These are phyloP conservation scores for Drosophila rellima DNA, from an alignment of 2,888 invertebrate species.

Conservation along the genomic window DNA sequence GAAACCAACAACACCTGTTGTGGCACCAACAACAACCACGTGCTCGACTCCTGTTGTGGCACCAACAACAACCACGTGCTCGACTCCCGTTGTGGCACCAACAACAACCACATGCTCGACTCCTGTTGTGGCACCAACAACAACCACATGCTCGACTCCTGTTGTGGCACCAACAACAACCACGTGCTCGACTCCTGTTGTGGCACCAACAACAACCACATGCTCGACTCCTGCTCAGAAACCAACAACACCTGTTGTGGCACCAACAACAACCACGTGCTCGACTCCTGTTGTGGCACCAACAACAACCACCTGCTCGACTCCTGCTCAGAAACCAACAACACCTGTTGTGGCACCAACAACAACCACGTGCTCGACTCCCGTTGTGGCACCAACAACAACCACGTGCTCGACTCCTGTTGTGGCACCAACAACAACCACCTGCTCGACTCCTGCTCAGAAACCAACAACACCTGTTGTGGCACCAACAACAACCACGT, in stretches of 20 bases:
- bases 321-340: background rate
- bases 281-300: background rate
- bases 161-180: constrained; percentile 3
- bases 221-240: background rate
- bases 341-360: background rate
- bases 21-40: constrained; percentile 11
- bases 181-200: background rate
- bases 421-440: constrained; percentile 4
- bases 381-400: background rate
- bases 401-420: background rate
- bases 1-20: constrained; percentile 1
- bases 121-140: background rate
- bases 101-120: constrained; percentile 2
- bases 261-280: constrained; percentile 3
- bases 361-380: background rate
- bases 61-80: constrained; percentile 10
- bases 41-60: background rate
- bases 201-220: background rate
- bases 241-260: background rate
- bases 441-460: background rate
- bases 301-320: background rate
- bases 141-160: background rate
- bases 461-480: constrained; percentile 2
- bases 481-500: constrained; percentile 4
- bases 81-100: background rate